Evolutionary conservation across 2,888 invertebrate genomes (phyloP), one percentile per base, ranked within the genome.

Genomic region (Sarcophaga rosellei): DNA sequence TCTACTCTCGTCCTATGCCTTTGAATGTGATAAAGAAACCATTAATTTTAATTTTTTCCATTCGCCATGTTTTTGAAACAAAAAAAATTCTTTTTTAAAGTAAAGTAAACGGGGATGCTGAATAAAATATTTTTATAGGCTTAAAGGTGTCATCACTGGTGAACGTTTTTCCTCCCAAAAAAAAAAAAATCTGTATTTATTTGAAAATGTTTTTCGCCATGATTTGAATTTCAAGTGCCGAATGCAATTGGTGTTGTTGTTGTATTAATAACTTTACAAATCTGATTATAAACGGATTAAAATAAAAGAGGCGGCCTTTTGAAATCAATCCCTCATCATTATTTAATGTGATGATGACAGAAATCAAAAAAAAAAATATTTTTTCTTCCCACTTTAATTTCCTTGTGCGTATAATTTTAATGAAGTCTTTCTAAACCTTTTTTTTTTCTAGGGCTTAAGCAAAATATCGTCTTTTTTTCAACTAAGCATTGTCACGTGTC

Each of bases 401-500:
- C 0, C 35, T 35, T 35, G 3, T n/a, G 20, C 1, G n/a, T 57
- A 61, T 10, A 59, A 59, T 73, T 77, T 68, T 57, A 59, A 35
- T 59, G n/a, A 76, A 65, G 10, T 44, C 10, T 35, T 35, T 65
- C 53, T 20, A 44, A 45, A 23, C 17, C 1, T 44, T 44, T 66
- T 44, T 73, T 45, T 12, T 35, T 66, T 80, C 15, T 20, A 35
- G 4, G 17, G 25, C 10, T 17, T 59, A 15, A 3, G 1, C 2
- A n/a, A 45, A 59, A 61, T 47, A 44, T n/a, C 20, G 11, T 47
- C 47, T 77, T 61, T 61, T 44, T 66, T 35, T n/a, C 11, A 53
- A 53, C n/a, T 53, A n/a, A 35, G 45, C 59, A 10, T 45, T 87
- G 90, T 88, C 91, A 91, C 91, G 92, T 91, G 91, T 87, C 89